Evolutionary conservation across 1,140 invertebrate genomes (phyloP).

Genomic region (Panulirus ornatus): DNA sequence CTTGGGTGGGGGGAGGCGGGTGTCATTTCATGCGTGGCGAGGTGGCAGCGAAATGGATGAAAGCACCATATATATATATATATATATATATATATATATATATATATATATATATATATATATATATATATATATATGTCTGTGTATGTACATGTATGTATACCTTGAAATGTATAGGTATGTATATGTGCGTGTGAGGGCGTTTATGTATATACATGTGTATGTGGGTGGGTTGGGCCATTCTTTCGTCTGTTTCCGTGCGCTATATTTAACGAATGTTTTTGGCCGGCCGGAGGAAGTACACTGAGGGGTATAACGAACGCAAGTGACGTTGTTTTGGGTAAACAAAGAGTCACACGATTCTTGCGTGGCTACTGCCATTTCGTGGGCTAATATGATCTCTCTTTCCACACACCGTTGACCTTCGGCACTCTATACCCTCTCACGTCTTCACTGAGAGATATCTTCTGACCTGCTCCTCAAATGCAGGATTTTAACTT

Average conservation of each 20-base stretch:
- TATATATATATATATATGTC: conserved; percentile 25
- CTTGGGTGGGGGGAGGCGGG: no score
- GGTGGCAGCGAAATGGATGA: no score
- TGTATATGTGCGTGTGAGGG: conserved; percentile 16
- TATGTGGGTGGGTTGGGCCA: not conserved
- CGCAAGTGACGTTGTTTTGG: not conserved
- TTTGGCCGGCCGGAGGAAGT: no score
- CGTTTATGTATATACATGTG: conserved; percentile 27
- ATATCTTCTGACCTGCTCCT: no score
- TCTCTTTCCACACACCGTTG: no score
- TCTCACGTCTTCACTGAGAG: no score
- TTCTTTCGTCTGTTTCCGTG: not conserved
- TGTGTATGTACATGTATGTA: conserved; percentile 31
- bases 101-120: not conserved
- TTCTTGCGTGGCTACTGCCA: no score
- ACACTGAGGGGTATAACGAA: not conserved
- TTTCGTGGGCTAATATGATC: no score
- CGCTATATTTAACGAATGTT: no score
- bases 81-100: not conserved
- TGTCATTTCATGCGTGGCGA: not conserved
- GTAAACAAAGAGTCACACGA: not conserved
- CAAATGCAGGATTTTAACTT: no score
- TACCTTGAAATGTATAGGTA: conserved; percentile 25
- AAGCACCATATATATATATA: conserved; percentile 4
- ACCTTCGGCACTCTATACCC: no score